These are phyloP conservation scores for Tinea semifulvella DNA, from an alignment of 2,888 invertebrate species.

Conservation along the genomic window DNA sequence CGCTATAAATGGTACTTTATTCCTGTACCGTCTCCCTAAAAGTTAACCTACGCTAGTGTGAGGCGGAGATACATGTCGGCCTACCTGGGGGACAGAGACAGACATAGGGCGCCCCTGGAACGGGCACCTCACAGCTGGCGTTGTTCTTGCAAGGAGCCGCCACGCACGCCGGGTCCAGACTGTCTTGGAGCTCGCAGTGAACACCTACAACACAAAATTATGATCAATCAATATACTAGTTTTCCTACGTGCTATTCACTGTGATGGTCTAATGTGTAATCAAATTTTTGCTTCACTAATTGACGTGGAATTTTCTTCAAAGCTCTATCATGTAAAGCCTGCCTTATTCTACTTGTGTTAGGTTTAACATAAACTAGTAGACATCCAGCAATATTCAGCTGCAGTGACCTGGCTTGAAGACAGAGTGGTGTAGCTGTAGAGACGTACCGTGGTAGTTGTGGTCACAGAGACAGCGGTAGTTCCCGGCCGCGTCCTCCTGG, in stretches of 20 bases:
- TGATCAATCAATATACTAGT: constrained; percentile 11
- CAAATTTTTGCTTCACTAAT: too few relatives aligned
- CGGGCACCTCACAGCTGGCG: constrained; percentile 75
- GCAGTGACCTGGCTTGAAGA: background rate
- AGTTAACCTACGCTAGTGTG: too few relatives aligned
- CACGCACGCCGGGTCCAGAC: constrained; percentile 75
- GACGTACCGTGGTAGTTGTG: constrained; percentile 70
- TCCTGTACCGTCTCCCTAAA: too few relatives aligned
- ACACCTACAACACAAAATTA: constrained; percentile 49
- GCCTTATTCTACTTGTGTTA: too few relatives aligned
- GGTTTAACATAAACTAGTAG: too few relatives aligned
- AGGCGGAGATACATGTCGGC: constrained; percentile 15
- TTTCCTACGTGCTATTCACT: too few relatives aligned
- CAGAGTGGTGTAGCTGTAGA: background rate
- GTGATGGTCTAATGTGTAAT: too few relatives aligned
- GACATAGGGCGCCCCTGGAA: constrained; percentile 61
- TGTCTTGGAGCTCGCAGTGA: constrained; percentile 78
- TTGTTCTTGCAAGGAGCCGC: constrained; percentile 82
- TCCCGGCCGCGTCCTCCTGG: constrained; percentile 70
- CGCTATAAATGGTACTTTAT: too few relatives aligned
- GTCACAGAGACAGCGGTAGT: constrained; percentile 75
- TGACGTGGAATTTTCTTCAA: too few relatives aligned
- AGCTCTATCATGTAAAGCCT: too few relatives aligned
- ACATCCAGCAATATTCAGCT: background rate
- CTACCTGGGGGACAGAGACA: constrained; percentile 69